Conservation (phyloP, 53 echinoderm and acorn worm genomes). For the Pentamera pediparva region DNA sequence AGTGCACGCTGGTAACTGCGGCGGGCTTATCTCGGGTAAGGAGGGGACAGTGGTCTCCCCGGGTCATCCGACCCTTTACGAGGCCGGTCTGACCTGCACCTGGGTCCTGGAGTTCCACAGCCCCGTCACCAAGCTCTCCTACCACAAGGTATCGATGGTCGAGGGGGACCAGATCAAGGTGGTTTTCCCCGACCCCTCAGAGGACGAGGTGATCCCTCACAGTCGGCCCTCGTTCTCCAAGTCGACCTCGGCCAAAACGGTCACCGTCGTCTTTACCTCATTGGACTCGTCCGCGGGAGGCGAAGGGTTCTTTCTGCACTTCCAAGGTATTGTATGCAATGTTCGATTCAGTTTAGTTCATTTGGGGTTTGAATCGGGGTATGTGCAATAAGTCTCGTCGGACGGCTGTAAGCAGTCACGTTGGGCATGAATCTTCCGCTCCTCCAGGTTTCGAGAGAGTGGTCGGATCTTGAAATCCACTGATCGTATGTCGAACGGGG, state of each 20-base stretch:
- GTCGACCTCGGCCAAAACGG: not conserved
- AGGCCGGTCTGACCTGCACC: conserved; percentile 8
- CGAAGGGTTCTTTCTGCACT: conserved; percentile 13
- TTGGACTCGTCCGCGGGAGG: not conserved
- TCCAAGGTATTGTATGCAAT: not conserved
- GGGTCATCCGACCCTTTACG: conserved; percentile 7
- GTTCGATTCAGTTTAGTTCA: not conserved
- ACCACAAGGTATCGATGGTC: not conserved
- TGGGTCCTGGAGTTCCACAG: conserved; percentile 12
- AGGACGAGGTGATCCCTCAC: not conserved
- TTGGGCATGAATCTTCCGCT: no score
- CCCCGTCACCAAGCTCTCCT: conserved; percentile 2
- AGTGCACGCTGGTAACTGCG: conserved; percentile 1
- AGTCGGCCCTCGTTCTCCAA: not conserved
- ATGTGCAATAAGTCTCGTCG: no score
- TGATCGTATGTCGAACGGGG: no score
- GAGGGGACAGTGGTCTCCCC: conserved; percentile 5
- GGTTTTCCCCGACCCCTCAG: not conserved
- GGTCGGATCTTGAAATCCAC: no score
- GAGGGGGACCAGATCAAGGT: conserved; percentile 25
- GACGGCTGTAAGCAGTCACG: no score
- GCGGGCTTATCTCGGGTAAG: not conserved
- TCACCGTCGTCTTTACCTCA: not conserved
- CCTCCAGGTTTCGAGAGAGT: no score
- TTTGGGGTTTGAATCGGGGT: not conserved